Evolutionary conservation across 2,113 vertebrate species (phyloP), one percentile per base, ranked within the genome.

Genomic region (Tympanuchus pallidicinctus): DNA sequence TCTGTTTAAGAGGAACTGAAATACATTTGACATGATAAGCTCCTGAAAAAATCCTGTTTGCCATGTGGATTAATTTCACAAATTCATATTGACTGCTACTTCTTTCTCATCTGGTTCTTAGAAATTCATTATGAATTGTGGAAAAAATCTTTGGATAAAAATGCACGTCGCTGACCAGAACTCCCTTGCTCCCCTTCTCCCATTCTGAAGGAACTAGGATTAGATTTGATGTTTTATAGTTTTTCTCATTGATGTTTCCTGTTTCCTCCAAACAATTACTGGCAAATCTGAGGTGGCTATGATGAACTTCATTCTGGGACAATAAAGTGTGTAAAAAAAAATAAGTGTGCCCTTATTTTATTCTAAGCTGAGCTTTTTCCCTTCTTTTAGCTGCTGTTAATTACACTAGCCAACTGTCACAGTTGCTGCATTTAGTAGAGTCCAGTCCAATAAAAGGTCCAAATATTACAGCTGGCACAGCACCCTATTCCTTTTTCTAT

Each of bases 401-500:
- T 95, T 92, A 85, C 36, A 40, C 48, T 28, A 69, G 14, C 27
- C 74, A 85, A 59, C 48, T 89, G 66, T 54, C 75, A 75, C 74
- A 69, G 43, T n/a, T 43, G 74, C 87, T 72, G 34, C 25, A 72
- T 82, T 87, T 87, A 48, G 70, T 47, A 52, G 19, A 81, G 32
- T 54, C 27, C 65, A 36, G 75, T 82, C 71, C 57, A 89, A 40
- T 57, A 89, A 87, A 83, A 88, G 6, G 24, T 22, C 80, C 40
- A 73, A 90, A 65, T 82, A 85, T 69, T 89, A 82, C 71, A 82
- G 30, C 43, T 82, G 38, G 61, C 78, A 87, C 36, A 89, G 43
- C 20, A 82, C 61, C 52, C 13, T 21, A 61, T 27, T 82, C 14
- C 40, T 27, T 82, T 89, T 82, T 85, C 59, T 89, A 52, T 82